Evolutionary conservation across 1,140 invertebrate genomes (phyloP).

Genomic region (Doryteuthis pealeii): DNA sequence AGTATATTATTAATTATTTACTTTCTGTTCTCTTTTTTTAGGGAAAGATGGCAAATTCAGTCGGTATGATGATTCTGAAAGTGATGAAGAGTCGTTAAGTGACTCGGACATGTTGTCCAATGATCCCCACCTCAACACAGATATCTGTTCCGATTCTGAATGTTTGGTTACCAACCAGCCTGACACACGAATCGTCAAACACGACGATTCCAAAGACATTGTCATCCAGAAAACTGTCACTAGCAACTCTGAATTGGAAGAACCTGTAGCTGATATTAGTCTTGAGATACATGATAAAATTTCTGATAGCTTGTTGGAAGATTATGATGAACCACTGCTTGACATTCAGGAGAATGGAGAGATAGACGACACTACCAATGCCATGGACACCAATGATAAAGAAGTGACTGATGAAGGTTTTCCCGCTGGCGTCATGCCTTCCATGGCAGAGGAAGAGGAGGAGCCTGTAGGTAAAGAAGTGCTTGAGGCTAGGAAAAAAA

Average conservation of each 20-base stretch:
- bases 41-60: slow-evolving; percentile 3
- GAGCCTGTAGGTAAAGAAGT: neutral
- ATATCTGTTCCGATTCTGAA: neutral
- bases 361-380: neutral
- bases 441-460: neutral
- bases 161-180: neutral
- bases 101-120: too few species aligned
- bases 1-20: neutral
- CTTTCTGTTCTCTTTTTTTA: neutral
- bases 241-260: neutral
- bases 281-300: neutral
- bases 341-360: neutral
- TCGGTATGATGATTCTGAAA: neutral
- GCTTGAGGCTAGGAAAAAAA: neutral
- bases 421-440: neutral
- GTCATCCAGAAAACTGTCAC: too few species aligned
- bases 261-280: neutral
- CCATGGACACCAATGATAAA: neutral
- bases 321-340: neutral
- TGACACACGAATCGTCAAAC: neutral
- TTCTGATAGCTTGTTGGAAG: neutral
- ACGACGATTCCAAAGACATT: neutral
- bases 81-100: neutral
- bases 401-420: neutral
- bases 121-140: neutral